Percentiles rank a stretch among this genome's conserved stretches.
phyloP scores from a whole-genome alignment of 2,113 vertebrate species.

The Marmota flaviventris region DNA sequence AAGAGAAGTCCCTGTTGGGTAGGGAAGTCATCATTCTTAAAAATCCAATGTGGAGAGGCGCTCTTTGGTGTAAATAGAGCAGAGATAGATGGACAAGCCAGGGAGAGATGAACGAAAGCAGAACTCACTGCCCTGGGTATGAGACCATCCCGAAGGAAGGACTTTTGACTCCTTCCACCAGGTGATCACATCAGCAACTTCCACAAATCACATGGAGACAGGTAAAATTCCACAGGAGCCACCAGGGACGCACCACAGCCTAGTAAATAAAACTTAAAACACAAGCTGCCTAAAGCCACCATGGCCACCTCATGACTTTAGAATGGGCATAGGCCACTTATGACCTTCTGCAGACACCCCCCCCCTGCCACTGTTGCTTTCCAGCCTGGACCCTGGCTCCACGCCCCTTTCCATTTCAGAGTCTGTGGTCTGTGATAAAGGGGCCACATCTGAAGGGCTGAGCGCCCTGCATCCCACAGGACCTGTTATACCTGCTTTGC shows the following conservation, averaged over 20 bases:
- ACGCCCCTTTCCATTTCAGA: not conserved
- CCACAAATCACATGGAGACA: rapidly evolving
- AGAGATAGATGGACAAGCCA: not conserved
- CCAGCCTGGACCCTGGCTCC: not conserved
- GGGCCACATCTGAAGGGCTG: not conserved
- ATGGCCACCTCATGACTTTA: rapidly evolving
- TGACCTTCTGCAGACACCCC: rapidly evolving
- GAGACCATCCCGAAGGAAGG: not conserved
- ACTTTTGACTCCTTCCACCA: not conserved
- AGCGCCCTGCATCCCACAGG: not conserved
- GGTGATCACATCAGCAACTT: not conserved
- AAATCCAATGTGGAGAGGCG: not conserved
- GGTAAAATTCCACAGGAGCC: rapidly evolving
- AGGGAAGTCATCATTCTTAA: not conserved
- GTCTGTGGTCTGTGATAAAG: not conserved
- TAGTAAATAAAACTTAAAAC: not conserved
- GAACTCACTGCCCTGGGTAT: not conserved
- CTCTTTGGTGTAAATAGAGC: not conserved
- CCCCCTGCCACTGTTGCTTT: rapidly evolving
- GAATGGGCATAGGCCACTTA: rapidly evolving
- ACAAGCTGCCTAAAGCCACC: not conserved
- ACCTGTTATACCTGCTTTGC: not conserved
- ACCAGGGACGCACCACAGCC: rapidly evolving
- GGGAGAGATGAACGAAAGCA: rapidly evolving
- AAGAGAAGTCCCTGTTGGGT: not conserved